Base-by-base conservation (phyloP, 30 jellyfish, hydroid and myxozoan genomes). In the Mastigias papua region DNA sequence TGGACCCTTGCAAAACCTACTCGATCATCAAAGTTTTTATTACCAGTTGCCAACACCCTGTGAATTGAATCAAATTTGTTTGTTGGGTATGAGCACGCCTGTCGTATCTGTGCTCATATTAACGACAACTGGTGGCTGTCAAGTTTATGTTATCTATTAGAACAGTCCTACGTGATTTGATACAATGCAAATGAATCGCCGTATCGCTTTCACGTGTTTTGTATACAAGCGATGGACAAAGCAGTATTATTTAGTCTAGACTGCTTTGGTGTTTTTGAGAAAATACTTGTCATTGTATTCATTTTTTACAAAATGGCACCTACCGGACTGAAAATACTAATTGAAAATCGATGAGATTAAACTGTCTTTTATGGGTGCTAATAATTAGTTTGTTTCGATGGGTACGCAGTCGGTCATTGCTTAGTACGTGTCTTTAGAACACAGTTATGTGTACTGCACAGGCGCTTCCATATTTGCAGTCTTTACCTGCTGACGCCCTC, bases 151-250 rank as follows among this genome's bases (percentile, higher is more conserved):
- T 58, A 58, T 58, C 25, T 7, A 20, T 20, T 46, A 6, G n/a
- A 46, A 46, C 13, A 46, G 60, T 46, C 60, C 16, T 58, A 58
- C 29, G 8, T n/a, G 25, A 58, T 11, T n/a, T 58, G 70, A 58
- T 58, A 58, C 70, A 58, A 58, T 5, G 10, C 25, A 16, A 58
- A 58, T 58, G 70, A 20, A 20, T 58, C 11, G 8, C 25, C 21
- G 70, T 58, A n/a, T 58, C 70, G 29, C 25, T 3, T 58, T 58
- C 70, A 58, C 70, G 70, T 58, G 70, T 58, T 58, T n/a, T 58
- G 10, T 20, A 58, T 16, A 58, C 10, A 7, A 20, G 70, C 70
- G 13, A 27, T 5, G 70, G 70, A 58, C 70, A 58, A n/a, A 7
- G 21, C 25, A 8, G 25, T n/a, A 11, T 58, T 58, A 27, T 58